Conservation (phyloP, 2,888 invertebrate genomes). For the Odontothrips loti region DNA sequence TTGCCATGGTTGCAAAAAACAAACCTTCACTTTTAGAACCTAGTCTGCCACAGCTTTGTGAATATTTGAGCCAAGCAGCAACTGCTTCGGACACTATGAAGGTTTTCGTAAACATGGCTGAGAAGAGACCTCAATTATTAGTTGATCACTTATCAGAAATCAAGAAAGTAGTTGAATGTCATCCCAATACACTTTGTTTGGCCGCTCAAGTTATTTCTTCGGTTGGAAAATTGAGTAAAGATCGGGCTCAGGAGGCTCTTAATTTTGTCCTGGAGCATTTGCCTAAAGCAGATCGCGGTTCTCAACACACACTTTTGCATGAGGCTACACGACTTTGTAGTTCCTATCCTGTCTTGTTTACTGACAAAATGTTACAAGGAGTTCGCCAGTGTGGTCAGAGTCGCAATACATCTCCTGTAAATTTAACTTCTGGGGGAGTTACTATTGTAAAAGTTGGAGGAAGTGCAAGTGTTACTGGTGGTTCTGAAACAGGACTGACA, state of each 20-base stretch:
- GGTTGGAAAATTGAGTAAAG: conserved; percentile 69
- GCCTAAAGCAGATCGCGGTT: conserved; percentile 64
- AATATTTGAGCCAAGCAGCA: conserved; percentile 61
- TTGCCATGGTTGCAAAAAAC: conserved; percentile 75
- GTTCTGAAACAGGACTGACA: conserved; percentile 32
- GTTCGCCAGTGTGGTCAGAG: conserved; percentile 56
- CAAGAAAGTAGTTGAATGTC: conserved; percentile 61
- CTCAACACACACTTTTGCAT: conserved; percentile 69
- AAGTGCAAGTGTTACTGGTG: conserved; percentile 29
- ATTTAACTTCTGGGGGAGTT: conserved; percentile 68
- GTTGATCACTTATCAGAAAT: conserved; percentile 66
- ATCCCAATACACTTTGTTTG: conserved; percentile 61
- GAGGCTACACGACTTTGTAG: conserved; percentile 78
- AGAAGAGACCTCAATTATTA: conserved; percentile 64
- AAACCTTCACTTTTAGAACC: conserved; percentile 73
- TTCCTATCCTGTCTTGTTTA: conserved; percentile 74
- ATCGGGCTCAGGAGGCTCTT: conserved; percentile 73
- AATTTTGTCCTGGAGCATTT: conserved; percentile 76
- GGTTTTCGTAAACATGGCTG: conserved; percentile 71
- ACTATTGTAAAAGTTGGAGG: conserved; percentile 75
- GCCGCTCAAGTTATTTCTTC: conserved; percentile 67
- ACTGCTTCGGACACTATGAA: conserved; percentile 62
- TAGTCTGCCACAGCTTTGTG: conserved; percentile 75
- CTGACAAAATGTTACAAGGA: conserved; percentile 71
- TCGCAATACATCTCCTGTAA: conserved; percentile 54